A percentile compares a stretch with the other conserved stretches of the same genome.
These are phyloP conservation scores for Blomia tropicalis DNA, from an alignment of 2,888 invertebrate genomes.

Conservation along the genomic window DNA sequence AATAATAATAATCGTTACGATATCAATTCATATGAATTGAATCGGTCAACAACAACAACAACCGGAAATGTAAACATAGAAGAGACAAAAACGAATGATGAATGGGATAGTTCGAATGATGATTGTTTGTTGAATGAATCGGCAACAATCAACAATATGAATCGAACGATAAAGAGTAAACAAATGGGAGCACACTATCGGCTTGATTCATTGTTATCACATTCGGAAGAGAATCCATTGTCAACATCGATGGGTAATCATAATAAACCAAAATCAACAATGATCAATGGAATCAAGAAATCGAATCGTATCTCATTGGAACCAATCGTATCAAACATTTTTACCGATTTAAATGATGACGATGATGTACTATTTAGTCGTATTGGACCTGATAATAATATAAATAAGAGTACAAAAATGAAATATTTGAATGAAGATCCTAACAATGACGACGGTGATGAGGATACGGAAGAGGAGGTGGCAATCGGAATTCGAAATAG, in stretches of 20 bases:
- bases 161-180: background rate
- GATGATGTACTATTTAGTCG: slow-evolving; percentile 10
- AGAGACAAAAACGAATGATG: background rate
- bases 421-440: background rate
- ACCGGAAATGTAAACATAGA: background rate
- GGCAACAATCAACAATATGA: background rate
- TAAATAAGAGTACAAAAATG: background rate
- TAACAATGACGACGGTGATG: slow-evolving; percentile 8
- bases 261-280: background rate
- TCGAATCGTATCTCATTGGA: background rate
- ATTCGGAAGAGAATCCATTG: background rate
- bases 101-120: background rate
- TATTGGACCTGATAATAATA: background rate
- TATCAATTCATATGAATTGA: background rate
- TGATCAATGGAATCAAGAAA: slow-evolving; percentile 5
- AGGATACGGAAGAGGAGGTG: background rate
- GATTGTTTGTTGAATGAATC: background rate
- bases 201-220: background rate
- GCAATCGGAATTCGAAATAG: slow-evolving; percentile 28
- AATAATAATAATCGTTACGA: background rate
- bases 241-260: background rate
- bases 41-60: background rate
- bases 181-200: slow-evolving; percentile 2
- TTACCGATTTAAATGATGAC: background rate
- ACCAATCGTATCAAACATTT: too few relatives aligned